These are phyloP conservation scores for Thinocorus orbignyianus DNA, from an alignment of 2,113 vertebrate genomes.

Conservation along the genomic window DNA sequence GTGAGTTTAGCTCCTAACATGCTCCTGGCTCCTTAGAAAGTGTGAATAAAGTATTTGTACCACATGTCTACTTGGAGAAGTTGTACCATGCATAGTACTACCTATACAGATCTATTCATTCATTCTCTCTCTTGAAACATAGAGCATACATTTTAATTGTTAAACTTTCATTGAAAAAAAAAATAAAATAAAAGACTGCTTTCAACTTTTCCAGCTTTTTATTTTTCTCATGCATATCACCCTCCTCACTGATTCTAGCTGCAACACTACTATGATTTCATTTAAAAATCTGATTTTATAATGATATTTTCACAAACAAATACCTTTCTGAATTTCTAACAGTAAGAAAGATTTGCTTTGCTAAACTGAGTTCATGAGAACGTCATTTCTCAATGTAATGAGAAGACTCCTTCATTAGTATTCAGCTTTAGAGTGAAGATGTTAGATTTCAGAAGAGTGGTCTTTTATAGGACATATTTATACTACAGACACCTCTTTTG, in stretches of 20 bases:
- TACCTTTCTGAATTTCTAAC: background rate
- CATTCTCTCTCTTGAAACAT: rapidly evolving
- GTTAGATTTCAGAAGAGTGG: background rate
- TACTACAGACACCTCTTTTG: background rate
- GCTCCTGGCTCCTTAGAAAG: background rate
- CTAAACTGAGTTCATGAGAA: background rate
- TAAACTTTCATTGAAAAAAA: background rate
- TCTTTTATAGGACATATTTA: background rate
- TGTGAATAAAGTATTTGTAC: background rate
- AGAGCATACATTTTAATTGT: background rate
- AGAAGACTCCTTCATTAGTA: background rate
- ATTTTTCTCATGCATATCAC: background rate
- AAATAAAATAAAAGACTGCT: background rate
- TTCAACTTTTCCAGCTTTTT: background rate
- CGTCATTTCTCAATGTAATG: background rate
- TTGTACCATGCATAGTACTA: background rate
- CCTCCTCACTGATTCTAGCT: background rate
- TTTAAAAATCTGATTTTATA: background rate
- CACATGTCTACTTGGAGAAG: background rate
- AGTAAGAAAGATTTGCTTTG: background rate
- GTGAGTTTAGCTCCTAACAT: background rate
- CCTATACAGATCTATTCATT: background rate
- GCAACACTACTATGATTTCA: background rate
- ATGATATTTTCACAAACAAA: background rate
- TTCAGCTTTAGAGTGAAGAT: background rate